Evolutionary conservation across 2,113 vertebrate species (phyloP).

Genomic region (Oxyura jamaicensis): DNA sequence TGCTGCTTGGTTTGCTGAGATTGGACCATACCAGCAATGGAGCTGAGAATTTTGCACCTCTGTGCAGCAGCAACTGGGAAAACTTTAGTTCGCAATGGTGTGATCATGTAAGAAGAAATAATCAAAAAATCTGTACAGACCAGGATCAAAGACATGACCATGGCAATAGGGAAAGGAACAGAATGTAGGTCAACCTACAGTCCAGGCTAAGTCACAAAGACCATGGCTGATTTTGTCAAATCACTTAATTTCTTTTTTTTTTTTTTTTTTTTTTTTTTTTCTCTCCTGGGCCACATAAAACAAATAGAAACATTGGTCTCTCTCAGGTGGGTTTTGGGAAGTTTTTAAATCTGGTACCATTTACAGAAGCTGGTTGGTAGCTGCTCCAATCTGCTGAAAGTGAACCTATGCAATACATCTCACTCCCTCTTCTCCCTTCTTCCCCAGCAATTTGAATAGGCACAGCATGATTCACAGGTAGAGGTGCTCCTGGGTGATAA

Average conservation of each 20-base stretch:
- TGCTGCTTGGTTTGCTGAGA: neutral
- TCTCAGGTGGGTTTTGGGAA: neutral
- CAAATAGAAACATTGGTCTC: neutral
- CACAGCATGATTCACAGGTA: neutral
- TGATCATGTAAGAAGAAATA: neutral
- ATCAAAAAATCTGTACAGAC: neutral
- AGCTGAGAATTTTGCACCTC: neutral
- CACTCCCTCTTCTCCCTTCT: neutral
- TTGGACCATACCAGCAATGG: neutral
- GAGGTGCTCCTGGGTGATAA: neutral
- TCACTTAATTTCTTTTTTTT: neutral
- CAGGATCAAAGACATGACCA: neutral
- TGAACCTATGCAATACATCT: neutral
- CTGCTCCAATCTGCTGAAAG: neutral
- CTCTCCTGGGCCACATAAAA: neutral
- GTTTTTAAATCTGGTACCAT: neutral
- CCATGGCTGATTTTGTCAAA: neutral
- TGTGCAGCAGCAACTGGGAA: neutral
- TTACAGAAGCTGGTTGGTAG: neutral
- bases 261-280: neutral
- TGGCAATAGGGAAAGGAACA: neutral
- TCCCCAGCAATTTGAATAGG: neutral
- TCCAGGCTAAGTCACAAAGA: neutral
- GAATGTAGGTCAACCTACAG: neutral
- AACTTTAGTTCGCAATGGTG: neutral